phyloP scores from a whole-genome alignment of 64 coral and sea anemone species.

The Dendronephthya gigantea region DNA sequence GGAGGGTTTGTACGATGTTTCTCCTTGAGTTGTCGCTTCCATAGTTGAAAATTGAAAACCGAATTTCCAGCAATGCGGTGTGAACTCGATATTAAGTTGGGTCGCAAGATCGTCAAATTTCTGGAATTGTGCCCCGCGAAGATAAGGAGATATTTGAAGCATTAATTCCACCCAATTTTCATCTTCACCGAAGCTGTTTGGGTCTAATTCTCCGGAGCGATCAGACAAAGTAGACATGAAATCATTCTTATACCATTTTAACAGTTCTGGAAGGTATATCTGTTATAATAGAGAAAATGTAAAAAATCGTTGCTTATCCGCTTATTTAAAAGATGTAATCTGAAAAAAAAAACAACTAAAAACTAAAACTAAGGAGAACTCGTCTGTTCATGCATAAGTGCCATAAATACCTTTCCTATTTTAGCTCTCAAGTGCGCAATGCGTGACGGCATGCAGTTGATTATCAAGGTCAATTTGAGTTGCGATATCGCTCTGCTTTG shows the following conservation, averaged over 20 bases:
- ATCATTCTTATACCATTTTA: slow-evolving; percentile 78
- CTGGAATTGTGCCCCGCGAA: background rate
- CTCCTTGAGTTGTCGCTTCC: background rate
- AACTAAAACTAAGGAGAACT: no score
- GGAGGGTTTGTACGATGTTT: background rate
- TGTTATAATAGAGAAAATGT: background rate
- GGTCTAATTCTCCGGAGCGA: background rate
- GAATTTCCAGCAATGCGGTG: slow-evolving; percentile 69
- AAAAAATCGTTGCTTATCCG: background rate
- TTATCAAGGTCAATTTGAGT: no score
- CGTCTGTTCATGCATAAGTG: no score
- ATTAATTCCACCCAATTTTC: background rate
- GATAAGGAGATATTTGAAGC: slow-evolving; percentile 10
- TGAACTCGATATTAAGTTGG: slow-evolving; percentile 55
- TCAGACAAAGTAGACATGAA: slow-evolving; percentile 31
- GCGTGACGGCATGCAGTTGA: no score
- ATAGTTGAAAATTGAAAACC: slow-evolving; percentile 56
- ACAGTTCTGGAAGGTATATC: slow-evolving; percentile 63
- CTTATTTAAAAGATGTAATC: background rate
- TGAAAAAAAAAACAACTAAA: background rate
- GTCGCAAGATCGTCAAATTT: slow-evolving; percentile 6
- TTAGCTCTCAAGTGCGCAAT: no score
- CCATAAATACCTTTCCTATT: no score
- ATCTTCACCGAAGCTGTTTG: background rate
- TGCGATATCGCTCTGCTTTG: no score